phyloP scores from a whole-genome alignment of 35 echinoderm and acorn worm species.

The Heliocidaris erythrogramma region DNA sequence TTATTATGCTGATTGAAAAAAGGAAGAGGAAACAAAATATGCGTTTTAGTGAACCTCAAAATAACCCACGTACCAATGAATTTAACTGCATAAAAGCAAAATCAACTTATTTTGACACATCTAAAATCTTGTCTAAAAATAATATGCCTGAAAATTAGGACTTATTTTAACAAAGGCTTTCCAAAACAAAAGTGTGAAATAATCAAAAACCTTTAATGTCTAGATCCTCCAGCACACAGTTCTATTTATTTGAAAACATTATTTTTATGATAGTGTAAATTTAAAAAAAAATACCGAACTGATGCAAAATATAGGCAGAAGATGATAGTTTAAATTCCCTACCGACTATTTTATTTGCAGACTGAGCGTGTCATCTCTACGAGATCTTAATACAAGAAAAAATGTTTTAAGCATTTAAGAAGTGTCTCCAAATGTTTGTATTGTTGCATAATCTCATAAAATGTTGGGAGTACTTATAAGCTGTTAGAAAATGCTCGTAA shows the following conservation, averaged over 20 bases:
- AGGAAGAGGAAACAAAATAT: not conserved
- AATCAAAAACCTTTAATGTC: too few species aligned
- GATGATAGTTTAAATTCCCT: too few species aligned
- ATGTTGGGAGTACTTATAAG: not conserved
- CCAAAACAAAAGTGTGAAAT: too few species aligned
- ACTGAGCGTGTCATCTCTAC: not conserved
- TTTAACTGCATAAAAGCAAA: not conserved
- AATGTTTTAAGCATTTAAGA: not conserved
- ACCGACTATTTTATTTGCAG: not conserved
- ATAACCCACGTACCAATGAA: not conserved
- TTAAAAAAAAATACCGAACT: too few species aligned
- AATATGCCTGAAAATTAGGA: not conserved
- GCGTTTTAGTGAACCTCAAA: not conserved
- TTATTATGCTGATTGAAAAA: not conserved
- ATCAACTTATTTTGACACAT: not conserved
- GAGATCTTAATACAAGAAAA: not conserved
- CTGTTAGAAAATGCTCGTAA: not conserved
- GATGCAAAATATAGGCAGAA: too few species aligned
- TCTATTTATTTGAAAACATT: too few species aligned
- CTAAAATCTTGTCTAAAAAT: not conserved
- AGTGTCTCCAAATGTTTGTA: not conserved
- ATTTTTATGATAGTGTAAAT: too few species aligned
- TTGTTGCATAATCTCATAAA: not conserved
- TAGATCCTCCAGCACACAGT: too few species aligned
- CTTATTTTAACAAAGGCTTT: not conserved